Conservation (phyloP, 2,888 invertebrate species). For the Flabesymbios commensalis region DNA sequence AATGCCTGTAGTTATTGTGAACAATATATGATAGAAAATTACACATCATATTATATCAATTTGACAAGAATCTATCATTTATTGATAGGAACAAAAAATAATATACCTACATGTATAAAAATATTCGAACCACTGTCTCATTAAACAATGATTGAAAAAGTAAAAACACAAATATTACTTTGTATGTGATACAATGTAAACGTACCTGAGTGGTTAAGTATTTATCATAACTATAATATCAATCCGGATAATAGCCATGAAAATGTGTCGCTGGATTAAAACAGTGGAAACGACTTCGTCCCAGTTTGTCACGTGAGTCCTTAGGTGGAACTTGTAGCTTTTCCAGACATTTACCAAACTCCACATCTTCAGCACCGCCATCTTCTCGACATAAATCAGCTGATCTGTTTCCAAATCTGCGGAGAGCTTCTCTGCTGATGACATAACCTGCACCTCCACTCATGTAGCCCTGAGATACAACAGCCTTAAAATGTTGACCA, state of each 20-base stretch:
- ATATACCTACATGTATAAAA: no score
- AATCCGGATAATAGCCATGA: slow-evolving; percentile 48
- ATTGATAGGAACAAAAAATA: no score
- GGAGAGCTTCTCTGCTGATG: slow-evolving; percentile 24
- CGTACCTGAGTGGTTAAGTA: slow-evolving; percentile 35
- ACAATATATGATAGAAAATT: no score
- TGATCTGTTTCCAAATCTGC: slow-evolving; percentile 4
- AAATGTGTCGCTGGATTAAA: slow-evolving; percentile 50
- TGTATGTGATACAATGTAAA: no score
- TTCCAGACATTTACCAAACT: slow-evolving; percentile 53
- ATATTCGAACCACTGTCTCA: no score
- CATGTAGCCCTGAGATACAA: slow-evolving; percentile 16
- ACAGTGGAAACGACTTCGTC: slow-evolving; percentile 54
- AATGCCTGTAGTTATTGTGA: no score
- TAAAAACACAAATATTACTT: no score
- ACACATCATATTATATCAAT: no score
- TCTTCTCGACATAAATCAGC: slow-evolving; percentile 33
- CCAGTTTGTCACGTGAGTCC: slow-evolving; percentile 47
- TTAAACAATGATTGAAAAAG: no score
- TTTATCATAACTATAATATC: slow-evolving; percentile 50
- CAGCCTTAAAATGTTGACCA: slow-evolving; percentile 41
- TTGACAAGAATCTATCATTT: no score
- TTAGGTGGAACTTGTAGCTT: slow-evolving; percentile 48
- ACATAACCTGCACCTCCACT: slow-evolving; percentile 29
- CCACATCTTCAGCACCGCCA: slow-evolving; percentile 53